Percentiles rank a stretch among this genome's conserved stretches.
These are phyloP conservation scores for Eurytoma adleriae DNA, from an alignment of 2,888 invertebrate genomes.

Conservation along the genomic window DNA sequence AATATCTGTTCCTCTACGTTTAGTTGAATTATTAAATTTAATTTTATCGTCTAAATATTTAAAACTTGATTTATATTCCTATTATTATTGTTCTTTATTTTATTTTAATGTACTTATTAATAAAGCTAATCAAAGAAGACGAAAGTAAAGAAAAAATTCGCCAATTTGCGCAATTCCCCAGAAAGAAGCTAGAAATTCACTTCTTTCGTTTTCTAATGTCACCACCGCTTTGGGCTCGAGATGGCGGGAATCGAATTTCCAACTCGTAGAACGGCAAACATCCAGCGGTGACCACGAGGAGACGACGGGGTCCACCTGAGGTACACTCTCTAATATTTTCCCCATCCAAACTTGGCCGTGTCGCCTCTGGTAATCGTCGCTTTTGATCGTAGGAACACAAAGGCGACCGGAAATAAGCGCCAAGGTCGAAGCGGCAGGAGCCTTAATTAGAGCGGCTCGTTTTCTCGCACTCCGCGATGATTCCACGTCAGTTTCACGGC, in stretches of 20 bases:
- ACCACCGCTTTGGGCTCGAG: background rate
- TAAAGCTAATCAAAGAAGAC: no score
- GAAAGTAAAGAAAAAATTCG: no score
- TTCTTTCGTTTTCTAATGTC: background rate
- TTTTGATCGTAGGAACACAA: constrained; percentile 31
- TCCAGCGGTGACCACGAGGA: constrained; percentile 10
- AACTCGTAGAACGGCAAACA: background rate
- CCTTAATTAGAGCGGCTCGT: constrained; percentile 48
- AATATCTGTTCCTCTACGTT: no score
- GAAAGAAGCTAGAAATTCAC: no score
- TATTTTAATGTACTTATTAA: no score
- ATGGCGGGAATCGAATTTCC: no score
- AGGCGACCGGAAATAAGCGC: constrained; percentile 16
- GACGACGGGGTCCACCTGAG: background rate
- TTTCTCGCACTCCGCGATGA: constrained; percentile 40
- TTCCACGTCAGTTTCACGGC: constrained; percentile 54
- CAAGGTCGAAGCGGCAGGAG: background rate
- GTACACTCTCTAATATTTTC: constrained; percentile 6
- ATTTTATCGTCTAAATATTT: no score
- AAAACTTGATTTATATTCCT: no score
- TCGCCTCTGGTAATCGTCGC: constrained; percentile 14
- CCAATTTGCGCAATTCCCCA: no score
- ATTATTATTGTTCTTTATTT: no score
- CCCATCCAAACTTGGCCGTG: constrained; percentile 17
- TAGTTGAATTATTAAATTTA: no score